A percentile compares a stretch with the other conserved stretches of the same genome.
Evolutionary conservation across 2,113 vertebrate species (phyloP).

Genomic region (Peromyscus maniculatus): DNA sequence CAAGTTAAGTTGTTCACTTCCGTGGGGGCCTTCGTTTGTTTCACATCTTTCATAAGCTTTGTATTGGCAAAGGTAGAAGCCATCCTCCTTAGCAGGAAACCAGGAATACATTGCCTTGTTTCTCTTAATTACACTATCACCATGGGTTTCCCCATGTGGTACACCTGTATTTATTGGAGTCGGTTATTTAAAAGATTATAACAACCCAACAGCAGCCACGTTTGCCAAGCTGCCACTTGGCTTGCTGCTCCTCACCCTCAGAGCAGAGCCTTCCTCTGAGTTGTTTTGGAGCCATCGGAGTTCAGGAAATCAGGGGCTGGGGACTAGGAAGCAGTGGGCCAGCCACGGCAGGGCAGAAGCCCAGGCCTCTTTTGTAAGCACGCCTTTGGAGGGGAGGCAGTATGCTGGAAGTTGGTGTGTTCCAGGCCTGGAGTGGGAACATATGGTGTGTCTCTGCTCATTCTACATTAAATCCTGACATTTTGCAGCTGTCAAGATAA

Average conservation of each 20-base stretch:
- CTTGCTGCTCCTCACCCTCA: neutral
- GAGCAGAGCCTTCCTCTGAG: neutral
- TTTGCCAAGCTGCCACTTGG: neutral
- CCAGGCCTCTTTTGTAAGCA: constrained; percentile 78
- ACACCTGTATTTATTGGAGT: constrained; percentile 72
- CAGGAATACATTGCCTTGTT: neutral
- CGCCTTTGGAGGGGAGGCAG: constrained; percentile 81
- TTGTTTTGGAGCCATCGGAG: constrained; percentile 46
- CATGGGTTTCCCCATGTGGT: constrained; percentile 45
- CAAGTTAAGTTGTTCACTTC: neutral
- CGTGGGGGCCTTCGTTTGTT: constrained; percentile 8
- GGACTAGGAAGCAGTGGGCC: constrained; percentile 62
- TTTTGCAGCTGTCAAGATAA: constrained; percentile 91
- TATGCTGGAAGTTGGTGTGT: constrained; percentile 84
- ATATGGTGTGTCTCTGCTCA: constrained; percentile 88
- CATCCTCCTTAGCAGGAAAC: neutral
- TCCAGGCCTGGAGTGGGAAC: constrained; percentile 86
- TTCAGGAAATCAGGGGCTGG: constrained; percentile 45
- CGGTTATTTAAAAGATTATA: neutral
- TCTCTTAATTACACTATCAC: neutral
- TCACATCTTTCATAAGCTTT: constrained; percentile 45
- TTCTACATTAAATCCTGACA: constrained; percentile 90
- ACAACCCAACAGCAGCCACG: neutral
- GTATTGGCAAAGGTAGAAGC: constrained; percentile 22
- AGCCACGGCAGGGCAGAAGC: constrained; percentile 68